Percentiles rank a stretch among this genome's conserved stretches.
Evolutionary conservation across 2,797 vertebrate species (phyloP).

Genomic region (Hippopotamyrus pictus): DNA sequence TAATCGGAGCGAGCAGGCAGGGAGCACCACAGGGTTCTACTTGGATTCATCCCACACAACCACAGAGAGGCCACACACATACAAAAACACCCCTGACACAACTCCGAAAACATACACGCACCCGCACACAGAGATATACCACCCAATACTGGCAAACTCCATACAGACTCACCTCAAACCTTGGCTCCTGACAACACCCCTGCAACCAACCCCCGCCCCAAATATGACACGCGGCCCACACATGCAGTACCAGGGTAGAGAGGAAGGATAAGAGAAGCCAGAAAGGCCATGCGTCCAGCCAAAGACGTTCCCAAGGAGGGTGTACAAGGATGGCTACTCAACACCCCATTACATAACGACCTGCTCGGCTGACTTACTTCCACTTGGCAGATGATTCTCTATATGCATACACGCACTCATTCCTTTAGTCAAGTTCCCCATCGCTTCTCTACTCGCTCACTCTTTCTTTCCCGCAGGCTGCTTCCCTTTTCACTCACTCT

Average conservation of each 20-base stretch:
- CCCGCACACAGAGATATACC: background rate
- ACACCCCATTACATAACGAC: conserved; percentile 25
- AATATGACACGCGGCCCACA: background rate
- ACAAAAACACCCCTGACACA: background rate
- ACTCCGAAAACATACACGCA: background rate
- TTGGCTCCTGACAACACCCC: background rate
- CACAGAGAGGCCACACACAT: background rate
- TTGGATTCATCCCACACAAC: background rate
- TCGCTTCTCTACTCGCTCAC: background rate
- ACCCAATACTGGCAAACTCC: background rate
- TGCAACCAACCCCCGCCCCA: background rate
- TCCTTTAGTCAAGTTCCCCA: background rate
- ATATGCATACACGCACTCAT: conserved; percentile 5
- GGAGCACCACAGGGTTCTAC: background rate
- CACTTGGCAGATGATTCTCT: conserved; percentile 19
- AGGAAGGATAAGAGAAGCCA: background rate
- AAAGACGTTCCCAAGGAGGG: conserved; percentile 9
- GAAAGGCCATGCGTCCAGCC: background rate
- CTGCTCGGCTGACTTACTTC: conserved; percentile 22
- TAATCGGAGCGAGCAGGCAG: conserved; percentile 3
- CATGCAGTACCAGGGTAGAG: background rate
- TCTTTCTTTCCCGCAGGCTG: background rate
- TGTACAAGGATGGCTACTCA: conserved; percentile 26
- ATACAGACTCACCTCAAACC: background rate
- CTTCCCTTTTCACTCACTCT: background rate